These are phyloP conservation scores for Cephalotes varians DNA, from an alignment of 2,888 invertebrate species.

Conservation along the genomic window DNA sequence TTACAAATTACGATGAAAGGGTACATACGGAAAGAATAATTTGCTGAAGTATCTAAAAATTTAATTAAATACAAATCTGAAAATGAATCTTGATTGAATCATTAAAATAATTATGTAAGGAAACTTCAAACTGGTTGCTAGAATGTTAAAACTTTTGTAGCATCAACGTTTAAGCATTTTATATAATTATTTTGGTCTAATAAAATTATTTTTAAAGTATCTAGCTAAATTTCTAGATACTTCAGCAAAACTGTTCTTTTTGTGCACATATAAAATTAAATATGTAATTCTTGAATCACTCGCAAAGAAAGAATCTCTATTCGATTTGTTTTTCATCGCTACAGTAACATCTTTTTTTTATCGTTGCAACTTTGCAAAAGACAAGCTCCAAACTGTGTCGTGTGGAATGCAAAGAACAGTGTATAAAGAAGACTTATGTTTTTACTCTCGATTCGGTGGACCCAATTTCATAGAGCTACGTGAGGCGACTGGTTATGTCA, in stretches of 20 bases:
- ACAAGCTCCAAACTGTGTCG: not conserved
- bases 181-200: too few species aligned
- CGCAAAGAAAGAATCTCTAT: not conserved
- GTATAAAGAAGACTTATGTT: conserved; percentile 46
- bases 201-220: too few species aligned
- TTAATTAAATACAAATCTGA: too few species aligned
- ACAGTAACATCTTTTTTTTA: not conserved
- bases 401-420: conserved; percentile 27
- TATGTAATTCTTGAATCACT: not conserved
- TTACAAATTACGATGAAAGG: not conserved
- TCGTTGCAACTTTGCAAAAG: conserved; percentile 12
- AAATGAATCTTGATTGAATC: too few species aligned
- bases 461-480: conserved; percentile 60
- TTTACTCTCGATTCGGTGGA: conserved; percentile 38
- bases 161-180: too few species aligned
- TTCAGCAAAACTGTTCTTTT: too few species aligned
- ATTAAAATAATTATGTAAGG: too few species aligned
- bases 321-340: not conserved
- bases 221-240: too few species aligned
- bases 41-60: too few species aligned
- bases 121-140: too few species aligned
- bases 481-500: conserved; percentile 65
- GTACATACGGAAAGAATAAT: too few species aligned
- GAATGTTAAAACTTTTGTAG: too few species aligned
- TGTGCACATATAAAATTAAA: not conserved